phyloP scores from a whole-genome alignment of 1,140 invertebrate genomes.

The Leguminivora glycinivorella region DNA sequence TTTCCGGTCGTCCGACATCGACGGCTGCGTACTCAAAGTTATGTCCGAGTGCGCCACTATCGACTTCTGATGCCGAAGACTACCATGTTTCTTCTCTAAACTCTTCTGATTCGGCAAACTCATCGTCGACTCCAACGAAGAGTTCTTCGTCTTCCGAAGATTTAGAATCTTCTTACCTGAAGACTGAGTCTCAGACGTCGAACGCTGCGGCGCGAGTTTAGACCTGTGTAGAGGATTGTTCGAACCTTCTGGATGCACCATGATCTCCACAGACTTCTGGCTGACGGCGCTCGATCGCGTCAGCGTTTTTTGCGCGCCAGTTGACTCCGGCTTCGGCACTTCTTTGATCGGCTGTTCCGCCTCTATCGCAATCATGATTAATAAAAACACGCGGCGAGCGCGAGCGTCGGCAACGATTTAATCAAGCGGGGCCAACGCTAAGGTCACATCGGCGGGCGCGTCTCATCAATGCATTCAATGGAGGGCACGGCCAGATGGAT shows the following conservation, averaged over 20 bases:
- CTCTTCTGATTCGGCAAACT: slow-evolving; percentile 78
- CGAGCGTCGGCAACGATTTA: slow-evolving; percentile 21
- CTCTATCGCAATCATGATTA: slow-evolving; percentile 73
- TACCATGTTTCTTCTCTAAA: slow-evolving; percentile 75
- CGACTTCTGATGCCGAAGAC: slow-evolving; percentile 72
- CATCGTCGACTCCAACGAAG: slow-evolving; percentile 77
- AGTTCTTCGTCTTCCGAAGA: slow-evolving; percentile 75
- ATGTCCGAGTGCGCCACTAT: slow-evolving; percentile 76
- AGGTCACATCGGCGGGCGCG: slow-evolving; percentile 67
- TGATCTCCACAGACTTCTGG: slow-evolving; percentile 80
- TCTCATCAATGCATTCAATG: slow-evolving; percentile 62
- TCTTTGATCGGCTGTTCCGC: slow-evolving; percentile 66
- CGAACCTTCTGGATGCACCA: slow-evolving; percentile 64
- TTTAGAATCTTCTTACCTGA: slow-evolving; percentile 70
- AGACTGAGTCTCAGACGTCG: slow-evolving; percentile 69
- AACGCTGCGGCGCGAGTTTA: slow-evolving; percentile 69
- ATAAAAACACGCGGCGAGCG: slow-evolving; percentile 29
- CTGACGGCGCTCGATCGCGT: slow-evolving; percentile 80
- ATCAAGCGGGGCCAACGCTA: slow-evolving; percentile 30
- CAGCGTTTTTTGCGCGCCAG: slow-evolving; percentile 59
- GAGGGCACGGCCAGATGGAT: slow-evolving; percentile 72
- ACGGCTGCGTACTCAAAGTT: slow-evolving; percentile 75
- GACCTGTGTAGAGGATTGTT: slow-evolving; percentile 74
- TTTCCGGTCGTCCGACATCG: slow-evolving; percentile 85
- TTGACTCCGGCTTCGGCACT: slow-evolving; percentile 58